These are phyloP conservation scores for Zosterops japonicus DNA, from an alignment of 2,113 vertebrate genomes.

Conservation along the genomic window DNA sequence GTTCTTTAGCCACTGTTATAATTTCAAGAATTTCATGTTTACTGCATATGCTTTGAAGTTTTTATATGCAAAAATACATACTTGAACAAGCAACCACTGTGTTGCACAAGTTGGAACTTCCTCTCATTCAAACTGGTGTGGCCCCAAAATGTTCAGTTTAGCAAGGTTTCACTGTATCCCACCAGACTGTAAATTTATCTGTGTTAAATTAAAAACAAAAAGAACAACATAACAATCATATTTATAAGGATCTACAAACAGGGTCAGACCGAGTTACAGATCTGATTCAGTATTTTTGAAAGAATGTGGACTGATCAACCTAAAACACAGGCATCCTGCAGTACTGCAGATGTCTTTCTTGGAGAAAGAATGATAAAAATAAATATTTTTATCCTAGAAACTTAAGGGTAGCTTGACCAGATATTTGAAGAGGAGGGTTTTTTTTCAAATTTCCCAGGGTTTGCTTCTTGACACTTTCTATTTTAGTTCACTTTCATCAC, in stretches of 20 bases:
- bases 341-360: not conserved
- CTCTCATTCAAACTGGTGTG: not conserved
- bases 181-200: not conserved
- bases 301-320: not conserved
- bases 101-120: conserved; percentile 22
- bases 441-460: not conserved
- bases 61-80: not conserved
- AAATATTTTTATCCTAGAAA: not conserved
- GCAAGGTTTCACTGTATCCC: not conserved
- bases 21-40: not conserved
- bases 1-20: not conserved
- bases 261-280: not conserved
- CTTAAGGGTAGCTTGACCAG: not conserved
- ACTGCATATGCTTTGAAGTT: not conserved
- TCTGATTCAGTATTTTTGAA: not conserved
- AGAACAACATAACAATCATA: not conserved
- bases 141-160: not conserved
- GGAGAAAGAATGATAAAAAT: accelerated
- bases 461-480: not conserved
- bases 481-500: not conserved
- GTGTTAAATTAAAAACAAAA: not conserved
- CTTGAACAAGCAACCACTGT: not conserved
- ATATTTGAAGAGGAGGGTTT: not conserved
- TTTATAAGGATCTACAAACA: not conserved
- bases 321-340: not conserved